Evolutionary conservation across 2,888 invertebrate species (phyloP), one percentile per base, ranked within the genome.

Genomic region (Eristalinus aeneus): DNA sequence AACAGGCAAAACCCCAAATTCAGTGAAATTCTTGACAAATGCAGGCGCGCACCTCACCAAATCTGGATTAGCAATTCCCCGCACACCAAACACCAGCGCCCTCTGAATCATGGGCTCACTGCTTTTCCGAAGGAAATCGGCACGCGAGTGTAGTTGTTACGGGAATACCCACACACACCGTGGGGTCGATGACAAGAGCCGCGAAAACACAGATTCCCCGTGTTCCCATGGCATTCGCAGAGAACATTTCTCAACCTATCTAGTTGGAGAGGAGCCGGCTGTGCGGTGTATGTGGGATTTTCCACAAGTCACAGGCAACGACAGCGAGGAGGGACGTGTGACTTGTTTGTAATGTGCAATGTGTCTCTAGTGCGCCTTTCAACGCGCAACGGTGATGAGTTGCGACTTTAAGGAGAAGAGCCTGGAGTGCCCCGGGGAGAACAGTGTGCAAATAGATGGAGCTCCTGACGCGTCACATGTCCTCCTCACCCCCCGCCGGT

Each of bases 301-400:
- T 73, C 32, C 78, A 78, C 64, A 83, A 60, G 73, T 73, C 72
- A 34, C 73, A n/a, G 46, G 56, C 22, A 2, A 56, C 20, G 12
- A 34, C 16, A 16, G 16, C 9, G 36, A 65, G 32, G 32, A 60
- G 69, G 80, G 75, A 80, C 71, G 86, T 83, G 83, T 83, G 83
- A 82, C 79, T 79, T 78, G 87, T 72, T 86, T 74, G 76, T 71
- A 77, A 81, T 79, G 72, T 83, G 79, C 79, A 83, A 84, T 80
- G 84, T 82, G 88, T 88, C 87, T 88, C 88, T 80, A 88, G 88
- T 87, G 87, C 84, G 84, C 75, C 87, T 87, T 84, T 87, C 85
- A 81, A 73, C 54, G 60, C 68, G 76, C 85, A 72, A 67, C 64
- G 81, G 77, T 68, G 81, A 85, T 81, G 85, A 81, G 81, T 85